These are phyloP conservation scores for Limenitis camilla DNA, from an alignment of 2,888 invertebrate species.

Conservation along the genomic window DNA sequence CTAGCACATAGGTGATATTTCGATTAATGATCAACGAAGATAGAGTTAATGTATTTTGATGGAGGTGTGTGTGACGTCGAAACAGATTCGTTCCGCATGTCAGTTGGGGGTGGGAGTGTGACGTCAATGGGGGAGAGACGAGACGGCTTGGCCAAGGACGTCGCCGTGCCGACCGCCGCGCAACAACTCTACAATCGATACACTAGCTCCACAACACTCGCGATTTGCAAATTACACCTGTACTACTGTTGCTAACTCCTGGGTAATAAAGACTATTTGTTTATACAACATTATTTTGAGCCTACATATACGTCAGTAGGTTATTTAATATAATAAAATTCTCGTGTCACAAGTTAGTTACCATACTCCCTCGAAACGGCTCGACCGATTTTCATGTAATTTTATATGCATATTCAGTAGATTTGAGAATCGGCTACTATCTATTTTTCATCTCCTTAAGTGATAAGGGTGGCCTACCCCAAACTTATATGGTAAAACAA, in stretches of 20 bases:
- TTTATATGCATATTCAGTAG: too few species aligned
- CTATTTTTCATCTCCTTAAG: too few species aligned
- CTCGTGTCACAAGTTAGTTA: too few species aligned
- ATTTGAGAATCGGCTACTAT: too few species aligned
- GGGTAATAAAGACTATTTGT: background rate
- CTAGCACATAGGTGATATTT: too few species aligned
- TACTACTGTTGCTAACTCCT: background rate
- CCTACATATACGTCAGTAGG: too few species aligned
- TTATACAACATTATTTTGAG: background rate
- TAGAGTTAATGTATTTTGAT: conserved; percentile 32
- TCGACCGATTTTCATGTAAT: too few species aligned
- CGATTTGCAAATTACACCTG: conserved; percentile 13
- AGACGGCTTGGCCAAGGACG: conserved; percentile 66
- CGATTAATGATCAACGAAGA: background rate
- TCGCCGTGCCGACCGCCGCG: conserved; percentile 69
- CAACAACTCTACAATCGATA: conserved; percentile 67
- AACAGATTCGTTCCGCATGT: conserved; percentile 49
- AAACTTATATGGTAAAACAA: too few species aligned
- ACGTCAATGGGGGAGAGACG: conserved; percentile 56
- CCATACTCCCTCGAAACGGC: too few species aligned
- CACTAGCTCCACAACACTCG: conserved; percentile 15
- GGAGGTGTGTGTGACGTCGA: conserved; percentile 55
- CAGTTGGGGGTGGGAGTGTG: conserved; percentile 50
- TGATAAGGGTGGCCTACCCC: too few species aligned
- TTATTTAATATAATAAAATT: too few species aligned